Percentiles rank a stretch among this genome's conserved stretches.
Conservation (phyloP, 2,113 vertebrate genomes). For the Embiotoca jacksoni region DNA sequence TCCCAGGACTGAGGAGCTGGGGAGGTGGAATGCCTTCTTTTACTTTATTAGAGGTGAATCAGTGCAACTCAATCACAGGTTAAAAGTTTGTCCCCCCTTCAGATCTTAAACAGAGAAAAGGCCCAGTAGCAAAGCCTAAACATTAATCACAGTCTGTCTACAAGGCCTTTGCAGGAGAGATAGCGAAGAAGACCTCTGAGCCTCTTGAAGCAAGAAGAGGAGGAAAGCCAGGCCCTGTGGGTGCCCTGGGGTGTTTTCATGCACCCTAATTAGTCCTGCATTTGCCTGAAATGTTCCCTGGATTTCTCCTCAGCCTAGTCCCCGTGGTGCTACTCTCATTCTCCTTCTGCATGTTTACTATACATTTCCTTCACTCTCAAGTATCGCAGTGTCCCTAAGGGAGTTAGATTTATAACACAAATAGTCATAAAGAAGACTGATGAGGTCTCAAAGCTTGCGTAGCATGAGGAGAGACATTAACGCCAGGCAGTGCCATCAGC, state of each 20-base stretch:
- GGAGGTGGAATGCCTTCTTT: constrained; percentile 44
- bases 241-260: constrained; percentile 64
- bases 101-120: constrained; percentile 36
- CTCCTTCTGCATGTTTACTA: constrained; percentile 48
- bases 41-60: constrained; percentile 62
- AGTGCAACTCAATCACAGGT: constrained; percentile 62
- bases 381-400: constrained; percentile 33
- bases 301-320: constrained; percentile 50
- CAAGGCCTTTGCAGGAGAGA: constrained; percentile 54
- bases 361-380: constrained; percentile 35
- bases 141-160: constrained; percentile 67
- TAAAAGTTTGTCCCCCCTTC: constrained; percentile 60
- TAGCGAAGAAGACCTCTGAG: constrained; percentile 44
- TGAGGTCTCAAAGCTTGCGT: constrained; percentile 49
- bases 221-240: constrained; percentile 45
- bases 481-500: constrained; percentile 46
- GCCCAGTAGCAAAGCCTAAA: constrained; percentile 4
- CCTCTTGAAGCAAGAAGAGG: constrained; percentile 29
- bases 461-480: constrained; percentile 45
- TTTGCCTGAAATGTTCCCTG: constrained; percentile 30
- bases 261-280: constrained; percentile 71
- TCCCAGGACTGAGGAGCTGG: constrained; percentile 53
- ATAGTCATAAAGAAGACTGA: constrained; percentile 74
- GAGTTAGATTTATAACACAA: constrained; percentile 65
- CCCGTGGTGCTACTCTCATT: constrained; percentile 40